These are phyloP conservation scores for Hippocampus barbouri DNA, from an alignment of 2,113 vertebrate species.

Conservation along the genomic window DNA sequence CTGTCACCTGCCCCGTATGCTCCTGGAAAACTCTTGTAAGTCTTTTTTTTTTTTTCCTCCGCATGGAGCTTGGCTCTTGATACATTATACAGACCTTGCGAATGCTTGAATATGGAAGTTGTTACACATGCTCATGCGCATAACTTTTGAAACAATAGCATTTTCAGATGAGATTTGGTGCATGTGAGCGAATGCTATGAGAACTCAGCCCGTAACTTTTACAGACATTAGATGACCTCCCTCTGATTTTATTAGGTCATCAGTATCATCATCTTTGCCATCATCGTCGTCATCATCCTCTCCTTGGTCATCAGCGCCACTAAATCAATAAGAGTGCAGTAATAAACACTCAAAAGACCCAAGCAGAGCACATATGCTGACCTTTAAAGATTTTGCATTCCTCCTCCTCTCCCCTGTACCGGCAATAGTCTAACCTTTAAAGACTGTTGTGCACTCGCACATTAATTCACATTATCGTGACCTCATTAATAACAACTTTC, in stretches of 20 bases:
- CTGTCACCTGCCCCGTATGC: slow-evolving; percentile 81
- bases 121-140: too few relatives aligned
- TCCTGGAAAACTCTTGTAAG: slow-evolving; percentile 86
- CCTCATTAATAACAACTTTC: slow-evolving; percentile 77
- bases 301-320: slow-evolving; percentile 70
- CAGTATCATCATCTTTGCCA: slow-evolving; percentile 62
- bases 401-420: slow-evolving; percentile 52
- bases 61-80: background rate
- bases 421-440: slow-evolving; percentile 78
- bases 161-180: background rate
- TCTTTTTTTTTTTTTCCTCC: slow-evolving; percentile 16
- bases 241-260: slow-evolving; percentile 65
- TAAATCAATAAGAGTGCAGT: slow-evolving; percentile 73
- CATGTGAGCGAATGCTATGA: slow-evolving; percentile 3
- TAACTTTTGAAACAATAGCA: background rate
- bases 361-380: slow-evolving; percentile 64
- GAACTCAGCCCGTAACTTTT: slow-evolving; percentile 38
- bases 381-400: slow-evolving; percentile 75
- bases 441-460: slow-evolving; percentile 75
- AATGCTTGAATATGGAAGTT: background rate
- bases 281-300: slow-evolving; percentile 71
- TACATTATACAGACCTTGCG: background rate
- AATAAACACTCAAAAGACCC: slow-evolving; percentile 73
- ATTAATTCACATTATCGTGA: slow-evolving; percentile 78
- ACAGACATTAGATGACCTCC: slow-evolving; percentile 42